phyloP scores from a whole-genome alignment of 2,113 vertebrate genomes.

The Tachycineta bicolor region DNA sequence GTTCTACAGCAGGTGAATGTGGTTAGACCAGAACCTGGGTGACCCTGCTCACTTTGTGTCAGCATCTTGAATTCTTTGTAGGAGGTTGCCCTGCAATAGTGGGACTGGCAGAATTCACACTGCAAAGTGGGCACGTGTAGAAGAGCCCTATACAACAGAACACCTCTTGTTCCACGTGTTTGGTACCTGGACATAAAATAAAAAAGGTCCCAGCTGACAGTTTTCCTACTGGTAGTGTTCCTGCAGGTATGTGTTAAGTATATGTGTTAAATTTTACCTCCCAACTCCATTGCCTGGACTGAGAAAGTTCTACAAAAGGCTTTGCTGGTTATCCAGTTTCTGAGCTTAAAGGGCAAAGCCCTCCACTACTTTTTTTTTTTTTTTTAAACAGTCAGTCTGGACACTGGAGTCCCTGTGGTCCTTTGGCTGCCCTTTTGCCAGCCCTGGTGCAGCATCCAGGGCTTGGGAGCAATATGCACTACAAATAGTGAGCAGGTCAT shows the following conservation, averaged over 20 bases:
- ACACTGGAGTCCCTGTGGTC: no score
- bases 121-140: background rate
- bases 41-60: background rate
- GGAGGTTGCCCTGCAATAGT: background rate
- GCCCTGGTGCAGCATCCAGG: background rate
- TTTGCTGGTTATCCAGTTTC: background rate
- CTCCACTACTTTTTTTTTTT: background rate
- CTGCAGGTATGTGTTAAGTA: background rate
- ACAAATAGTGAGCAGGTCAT: background rate
- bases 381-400: background rate
- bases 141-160: background rate
- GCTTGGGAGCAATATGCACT: background rate
- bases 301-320: background rate
- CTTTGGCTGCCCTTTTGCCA: background rate
- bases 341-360: background rate
- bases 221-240: background rate
- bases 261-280: background rate
- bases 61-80: background rate
- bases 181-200: background rate
- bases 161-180: background rate
- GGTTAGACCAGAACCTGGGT: background rate
- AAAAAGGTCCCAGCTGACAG: background rate
- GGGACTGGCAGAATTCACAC: background rate
- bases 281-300: background rate
- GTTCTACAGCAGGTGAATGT: background rate